Conservation (phyloP, 2,797 vertebrate genomes). For the Fistularia tabacaria region DNA sequence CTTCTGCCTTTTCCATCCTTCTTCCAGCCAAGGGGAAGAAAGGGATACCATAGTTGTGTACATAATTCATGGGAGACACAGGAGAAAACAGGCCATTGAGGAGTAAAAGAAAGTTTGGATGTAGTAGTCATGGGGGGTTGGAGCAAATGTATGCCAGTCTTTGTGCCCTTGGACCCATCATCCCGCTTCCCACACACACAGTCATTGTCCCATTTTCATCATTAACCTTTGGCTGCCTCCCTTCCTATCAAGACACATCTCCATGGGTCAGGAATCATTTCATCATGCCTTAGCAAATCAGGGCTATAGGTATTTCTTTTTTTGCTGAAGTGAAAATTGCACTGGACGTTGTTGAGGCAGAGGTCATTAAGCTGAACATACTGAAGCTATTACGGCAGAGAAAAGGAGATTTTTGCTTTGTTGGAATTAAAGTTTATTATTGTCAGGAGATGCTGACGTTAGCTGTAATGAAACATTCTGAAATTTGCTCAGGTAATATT, state of each 20-base stretch:
- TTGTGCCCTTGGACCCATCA: conserved; percentile 78
- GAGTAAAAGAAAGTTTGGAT: conserved; percentile 49
- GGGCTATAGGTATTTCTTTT: conserved; percentile 57
- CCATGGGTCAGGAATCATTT: conserved; percentile 82
- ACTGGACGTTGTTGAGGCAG: conserved; percentile 51
- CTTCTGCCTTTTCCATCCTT: conserved; percentile 58
- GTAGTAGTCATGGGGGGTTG: conserved; percentile 33
- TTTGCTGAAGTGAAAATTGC: conserved; percentile 78
- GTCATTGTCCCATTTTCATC: conserved; percentile 86
- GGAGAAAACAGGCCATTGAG: conserved; percentile 84
- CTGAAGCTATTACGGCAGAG: conserved; percentile 10
- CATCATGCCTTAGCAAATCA: conserved; percentile 59
- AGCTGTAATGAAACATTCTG: conserved; percentile 6
- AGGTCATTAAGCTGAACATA: conserved; percentile 55
- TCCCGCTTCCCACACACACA: conserved; percentile 57
- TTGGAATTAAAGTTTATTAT: conserved; percentile 53
- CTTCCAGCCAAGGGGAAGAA: conserved; percentile 59
- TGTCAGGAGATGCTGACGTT: conserved; percentile 19
- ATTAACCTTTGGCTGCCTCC: conserved; percentile 85
- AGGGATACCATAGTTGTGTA: conserved; percentile 79
- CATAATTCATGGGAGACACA: conserved; percentile 91
- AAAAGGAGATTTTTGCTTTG: conserved; percentile 30
- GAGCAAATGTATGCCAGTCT: conserved; percentile 83
- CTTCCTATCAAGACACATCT: conserved; percentile 79
- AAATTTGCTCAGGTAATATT: conserved; percentile 3